Evolutionary conservation across 2,113 vertebrate species (phyloP).

Genomic region (Patagioenas fasciata): DNA sequence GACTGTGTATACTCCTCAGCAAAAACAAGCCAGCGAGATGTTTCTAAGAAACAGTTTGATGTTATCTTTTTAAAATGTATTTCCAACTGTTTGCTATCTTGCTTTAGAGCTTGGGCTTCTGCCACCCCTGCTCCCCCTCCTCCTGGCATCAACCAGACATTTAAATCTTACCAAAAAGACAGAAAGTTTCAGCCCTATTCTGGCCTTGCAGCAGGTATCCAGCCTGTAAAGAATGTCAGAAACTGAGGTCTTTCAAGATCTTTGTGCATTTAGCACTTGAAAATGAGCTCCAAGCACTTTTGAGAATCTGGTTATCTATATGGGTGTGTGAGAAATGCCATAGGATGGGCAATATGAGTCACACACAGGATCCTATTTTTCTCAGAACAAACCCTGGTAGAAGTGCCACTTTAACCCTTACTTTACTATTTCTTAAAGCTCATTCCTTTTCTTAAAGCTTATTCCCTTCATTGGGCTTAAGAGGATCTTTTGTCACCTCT

Average conservation of each 20-base stretch:
- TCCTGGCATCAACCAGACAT: background rate
- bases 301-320: constrained; percentile 10
- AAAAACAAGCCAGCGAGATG: background rate
- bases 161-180: background rate
- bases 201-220: background rate
- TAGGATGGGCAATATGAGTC: constrained; percentile 28
- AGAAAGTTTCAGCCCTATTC: background rate
- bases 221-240: background rate
- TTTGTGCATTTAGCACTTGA: background rate
- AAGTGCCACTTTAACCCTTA: constrained; percentile 28
- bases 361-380: constrained; percentile 12
- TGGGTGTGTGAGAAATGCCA: constrained; percentile 53
- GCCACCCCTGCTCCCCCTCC: background rate
- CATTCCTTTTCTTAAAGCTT: background rate
- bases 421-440: background rate
- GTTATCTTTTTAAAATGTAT: background rate
- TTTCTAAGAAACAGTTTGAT: constrained; percentile 16
- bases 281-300: background rate
- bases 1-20: background rate
- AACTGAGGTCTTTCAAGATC: background rate
- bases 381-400: background rate
- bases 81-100: background rate
- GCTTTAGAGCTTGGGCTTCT: background rate
- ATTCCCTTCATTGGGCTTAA: background rate
- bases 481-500: background rate